Base-by-base conservation (phyloP, 2,113 vertebrate species). In the Piaya cayana region DNA sequence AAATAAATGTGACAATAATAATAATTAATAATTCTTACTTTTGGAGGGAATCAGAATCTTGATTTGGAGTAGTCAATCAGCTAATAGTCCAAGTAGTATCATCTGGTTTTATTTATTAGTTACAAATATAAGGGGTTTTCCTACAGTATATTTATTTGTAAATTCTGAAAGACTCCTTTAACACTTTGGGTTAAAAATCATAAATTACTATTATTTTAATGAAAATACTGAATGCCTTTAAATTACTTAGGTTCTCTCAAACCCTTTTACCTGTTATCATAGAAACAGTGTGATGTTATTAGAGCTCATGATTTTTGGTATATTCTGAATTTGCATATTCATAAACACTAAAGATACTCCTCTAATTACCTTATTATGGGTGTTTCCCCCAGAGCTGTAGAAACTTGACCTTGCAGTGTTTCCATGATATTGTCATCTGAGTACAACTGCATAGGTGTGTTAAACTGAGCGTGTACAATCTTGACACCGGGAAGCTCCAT, bases 391-490 rank as follows among this genome's bases (percentile, higher is more conserved):
- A 98, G 97, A 82, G 98, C 98, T 95, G 98, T 98, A 87, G 98
- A 98, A 86, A 98, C 98, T 98, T 98, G 98, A 56, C 98, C 98
- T 96, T 98, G 98, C 88, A 98, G 97, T 59, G 98, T 98, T 97
- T 98, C 98, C 97, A 98, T 97, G 94, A 98, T 98, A 98, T 98
- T 98, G 93, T 98, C 98, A 97, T 98, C 98, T 97, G 98, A 98
- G 93, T 98, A 98, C 94, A 98, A 87, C 91, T 98, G 98, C 98
- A 98, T 97, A 6, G 98, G 98, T 64, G 98, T 98, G 84, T 98
- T 98, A 98, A 98, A 98, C 91, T 98, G 98, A 65, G 98, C 98
- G 25, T 98, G 98, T 20, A 98, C 96, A 92, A 98, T 98, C 98
- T 98, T 98, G 96, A 98, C 98, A 82, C 98, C 98, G 0, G 98